Percentiles rank a stretch among this genome's conserved stretches.
phyloP scores from a whole-genome alignment of 2,113 vertebrate species.

The Anser cygnoides region DNA sequence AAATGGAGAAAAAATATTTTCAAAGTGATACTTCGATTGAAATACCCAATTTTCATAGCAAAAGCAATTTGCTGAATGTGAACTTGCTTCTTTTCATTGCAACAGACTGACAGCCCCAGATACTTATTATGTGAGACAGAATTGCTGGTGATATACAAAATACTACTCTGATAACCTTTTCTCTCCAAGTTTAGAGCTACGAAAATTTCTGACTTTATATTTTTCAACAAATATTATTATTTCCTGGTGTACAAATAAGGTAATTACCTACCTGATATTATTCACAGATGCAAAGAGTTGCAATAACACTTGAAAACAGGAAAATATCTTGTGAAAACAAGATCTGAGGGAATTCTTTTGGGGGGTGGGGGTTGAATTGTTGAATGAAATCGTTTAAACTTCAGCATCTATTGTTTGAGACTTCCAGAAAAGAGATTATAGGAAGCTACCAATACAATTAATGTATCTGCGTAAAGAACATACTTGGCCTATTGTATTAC shows the following conservation, averaged over 20 bases:
- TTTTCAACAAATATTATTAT: not conserved
- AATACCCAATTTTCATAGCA: not conserved
- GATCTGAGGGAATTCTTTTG: not conserved
- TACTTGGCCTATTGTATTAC: not conserved
- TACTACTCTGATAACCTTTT: not conserved
- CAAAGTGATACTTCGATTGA: not conserved
- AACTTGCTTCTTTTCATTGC: not conserved
- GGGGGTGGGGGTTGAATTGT: not conserved
- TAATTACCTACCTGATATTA: not conserved
- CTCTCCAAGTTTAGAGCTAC: not conserved
- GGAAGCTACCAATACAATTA: not conserved
- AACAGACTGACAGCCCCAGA: not conserved
- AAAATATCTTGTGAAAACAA: not conserved
- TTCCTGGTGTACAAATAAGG: not conserved
- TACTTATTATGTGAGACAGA: not conserved
- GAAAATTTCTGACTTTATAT: not conserved
- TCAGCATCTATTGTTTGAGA: not conserved
- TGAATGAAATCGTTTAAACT: not conserved
- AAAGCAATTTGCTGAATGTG: not conserved
- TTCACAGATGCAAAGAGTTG: not conserved
- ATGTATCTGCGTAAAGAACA: not conserved
- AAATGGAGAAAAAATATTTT: not conserved
- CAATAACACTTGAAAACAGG: not conserved
- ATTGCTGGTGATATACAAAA: not conserved
- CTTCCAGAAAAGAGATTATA: not conserved